Percentiles rank a stretch among this genome's conserved stretches.
phyloP scores from a whole-genome alignment of 2,797 vertebrate genomes.

The Clarias laeviceps region DNA sequence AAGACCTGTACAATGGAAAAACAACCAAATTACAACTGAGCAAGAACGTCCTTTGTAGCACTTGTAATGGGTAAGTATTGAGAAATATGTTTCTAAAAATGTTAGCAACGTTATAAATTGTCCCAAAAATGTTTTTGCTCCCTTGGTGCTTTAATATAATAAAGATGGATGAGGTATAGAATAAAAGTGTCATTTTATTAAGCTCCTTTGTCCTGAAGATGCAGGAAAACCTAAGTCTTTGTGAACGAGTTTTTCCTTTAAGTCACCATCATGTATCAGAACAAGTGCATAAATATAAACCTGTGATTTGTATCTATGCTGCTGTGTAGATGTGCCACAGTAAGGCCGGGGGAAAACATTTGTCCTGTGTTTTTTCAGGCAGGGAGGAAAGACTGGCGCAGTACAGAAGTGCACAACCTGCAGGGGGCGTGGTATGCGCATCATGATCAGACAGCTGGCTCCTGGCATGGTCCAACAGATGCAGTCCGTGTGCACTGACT shows the following conservation, averaged over 20 bases:
- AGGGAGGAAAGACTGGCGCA: slow-evolving; percentile 96
- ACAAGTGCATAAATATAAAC: background rate
- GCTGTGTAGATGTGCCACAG: background rate
- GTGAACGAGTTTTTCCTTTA: background rate
- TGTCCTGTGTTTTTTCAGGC: slow-evolving; percentile 69
- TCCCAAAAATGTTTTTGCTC: too few species aligned
- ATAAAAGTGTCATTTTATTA: background rate
- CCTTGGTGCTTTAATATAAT: background rate
- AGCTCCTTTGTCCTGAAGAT: background rate
- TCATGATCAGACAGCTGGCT: slow-evolving; percentile 98
- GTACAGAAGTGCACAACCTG: slow-evolving; percentile 95
- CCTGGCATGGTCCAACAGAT: slow-evolving; percentile 99
- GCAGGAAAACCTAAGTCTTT: background rate
- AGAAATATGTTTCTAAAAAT: background rate
- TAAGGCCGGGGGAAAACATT: background rate
- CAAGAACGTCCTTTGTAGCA: slow-evolving; percentile 97
- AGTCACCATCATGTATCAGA: background rate
- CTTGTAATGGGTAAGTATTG: slow-evolving; percentile 91
- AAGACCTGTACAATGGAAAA: slow-evolving; percentile 98
- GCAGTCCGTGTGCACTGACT: slow-evolving; percentile 97
- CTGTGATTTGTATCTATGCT: background rate
- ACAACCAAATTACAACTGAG: slow-evolving; percentile 98
- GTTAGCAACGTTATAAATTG: background rate
- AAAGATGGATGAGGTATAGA: background rate
- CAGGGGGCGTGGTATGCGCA: slow-evolving; percentile 91